phyloP scores from a whole-genome alignment of 2,888 invertebrate species.

The Drosophila affinis region DNA sequence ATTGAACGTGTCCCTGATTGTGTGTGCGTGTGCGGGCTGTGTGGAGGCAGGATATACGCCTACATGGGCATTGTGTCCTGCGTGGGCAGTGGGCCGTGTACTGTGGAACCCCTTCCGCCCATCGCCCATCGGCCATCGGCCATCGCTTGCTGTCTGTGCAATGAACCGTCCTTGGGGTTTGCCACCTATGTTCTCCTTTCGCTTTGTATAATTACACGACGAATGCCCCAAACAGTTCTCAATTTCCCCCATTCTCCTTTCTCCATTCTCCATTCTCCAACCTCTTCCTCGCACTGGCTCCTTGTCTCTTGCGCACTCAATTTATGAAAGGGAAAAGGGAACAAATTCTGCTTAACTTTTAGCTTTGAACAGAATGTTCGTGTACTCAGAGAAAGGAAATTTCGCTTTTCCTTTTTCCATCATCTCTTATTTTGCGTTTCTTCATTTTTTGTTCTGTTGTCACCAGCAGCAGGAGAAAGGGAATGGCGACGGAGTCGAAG shows the following conservation, averaged over 20 bases:
- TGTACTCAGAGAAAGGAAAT: slow-evolving; percentile 39
- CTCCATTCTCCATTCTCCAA: neutral
- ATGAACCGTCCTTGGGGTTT: slow-evolving; percentile 22
- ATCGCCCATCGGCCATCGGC: neutral
- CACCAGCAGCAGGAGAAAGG: slow-evolving; percentile 30
- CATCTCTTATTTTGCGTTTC: slow-evolving; percentile 3
- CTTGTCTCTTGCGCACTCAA: slow-evolving; percentile 20
- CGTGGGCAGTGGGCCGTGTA: slow-evolving; percentile 18
- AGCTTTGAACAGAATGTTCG: slow-evolving; percentile 46
- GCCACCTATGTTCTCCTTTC: slow-evolving; percentile 7
- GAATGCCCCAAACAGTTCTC: slow-evolving; percentile 9
- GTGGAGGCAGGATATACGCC: slow-evolving; percentile 25
- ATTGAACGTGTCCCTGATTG: slow-evolving; percentile 73
- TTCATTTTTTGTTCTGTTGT: slow-evolving; percentile 26
- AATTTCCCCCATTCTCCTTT: neutral
- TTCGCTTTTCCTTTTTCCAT: slow-evolving; percentile 26
- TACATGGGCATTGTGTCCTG: slow-evolving; percentile 29
- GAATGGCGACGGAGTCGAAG: slow-evolving; percentile 4
- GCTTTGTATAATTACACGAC: slow-evolving; percentile 40
- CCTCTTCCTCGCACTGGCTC: neutral
- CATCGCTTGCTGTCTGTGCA: slow-evolving; percentile 25
- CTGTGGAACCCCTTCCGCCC: neutral
- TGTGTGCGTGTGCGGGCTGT: slow-evolving; percentile 29
- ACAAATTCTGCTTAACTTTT: slow-evolving; percentile 45
- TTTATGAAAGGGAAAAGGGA: slow-evolving; percentile 42